Base-by-base conservation (phyloP, 2,888 invertebrate species). In the Sepiola atlantica region DNA sequence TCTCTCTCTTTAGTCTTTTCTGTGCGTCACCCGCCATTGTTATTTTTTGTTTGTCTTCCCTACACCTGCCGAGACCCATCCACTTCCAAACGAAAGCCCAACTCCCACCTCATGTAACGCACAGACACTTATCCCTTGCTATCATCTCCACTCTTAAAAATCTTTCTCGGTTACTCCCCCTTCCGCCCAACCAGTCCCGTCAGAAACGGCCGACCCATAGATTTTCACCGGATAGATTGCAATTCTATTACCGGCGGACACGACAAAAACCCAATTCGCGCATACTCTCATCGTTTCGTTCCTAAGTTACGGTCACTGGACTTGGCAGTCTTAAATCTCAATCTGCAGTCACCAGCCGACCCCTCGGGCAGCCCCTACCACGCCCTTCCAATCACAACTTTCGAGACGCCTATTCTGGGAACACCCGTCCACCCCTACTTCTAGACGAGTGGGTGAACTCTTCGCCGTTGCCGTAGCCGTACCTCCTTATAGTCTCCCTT, bases 201-300 rank as follows among this genome's bases (percentile, higher is more conserved):
- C 77, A 77, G 32, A 77, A n/a, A 14, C 77, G 77, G 24, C 28
- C 77, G 77, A n/a, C 77, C 77, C 77, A 32, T 77, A 77, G n/a
- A 77, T 77, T 77, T 8, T n/a, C n/a, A 77, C 77, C 77, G 77
- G 77, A 77, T 77, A 77, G n/a, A 77, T 77, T 77, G 77, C 77
- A 32, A 77, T 77, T 77, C 77, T 77, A 77, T 77, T 77, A 77
- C 14, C 45, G 18, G 16, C 77, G n/a, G 77, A 77, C 77, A 77
- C 77, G 77, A 77, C 77, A 77, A 77, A 77, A 77, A 77, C n/a
- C 77, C 77, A 77, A 77, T 77, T 77, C n/a, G n/a, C 14, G 77
- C 77, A 77, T 77, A n/a, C 77, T 77, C n/a, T 16, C n/a, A 77
- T n/a, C 77, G 77, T n/a, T 77, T 77, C 16, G 77, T 77, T 77